phyloP scores from a whole-genome alignment of 1,140 invertebrate genomes.

The Drosophila sucinea region DNA sequence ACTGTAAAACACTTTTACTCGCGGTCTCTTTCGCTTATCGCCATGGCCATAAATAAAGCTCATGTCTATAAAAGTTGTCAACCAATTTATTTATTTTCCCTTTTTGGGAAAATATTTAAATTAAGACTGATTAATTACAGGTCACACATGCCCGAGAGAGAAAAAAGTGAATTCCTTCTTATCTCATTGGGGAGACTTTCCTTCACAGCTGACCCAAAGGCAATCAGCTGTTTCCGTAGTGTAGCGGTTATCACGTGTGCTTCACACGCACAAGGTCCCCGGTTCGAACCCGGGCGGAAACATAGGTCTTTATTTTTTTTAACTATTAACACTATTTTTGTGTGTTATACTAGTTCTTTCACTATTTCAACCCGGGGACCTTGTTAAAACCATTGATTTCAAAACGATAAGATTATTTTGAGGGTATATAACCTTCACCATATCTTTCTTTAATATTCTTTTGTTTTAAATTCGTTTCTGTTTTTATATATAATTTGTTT shows the following conservation, averaged over 20 bases:
- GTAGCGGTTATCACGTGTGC: conserved; percentile 86
- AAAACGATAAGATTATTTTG: no score
- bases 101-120: conserved; percentile 62
- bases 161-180: conserved; percentile 4
- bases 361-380: no score
- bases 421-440: no score
- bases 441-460: no score
- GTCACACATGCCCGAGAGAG: not conserved
- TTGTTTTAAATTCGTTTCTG: conserved; percentile 10
- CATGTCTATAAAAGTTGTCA: conserved; percentile 49
- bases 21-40: conserved; percentile 51
- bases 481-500: conserved; percentile 9
- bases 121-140: conserved; percentile 61
- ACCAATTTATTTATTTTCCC: conserved; percentile 46
- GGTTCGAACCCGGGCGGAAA: conserved; percentile 87
- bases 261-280: conserved; percentile 87
- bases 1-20: conserved; percentile 69
- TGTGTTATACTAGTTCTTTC: no score
- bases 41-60: conserved; percentile 64
- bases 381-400: no score
- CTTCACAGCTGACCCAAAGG: conserved; percentile 6
- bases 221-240: conserved; percentile 58
- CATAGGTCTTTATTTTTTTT: conserved; percentile 50
- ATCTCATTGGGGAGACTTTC: conserved; percentile 30
- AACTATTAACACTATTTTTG: no score